Base-by-base conservation (phyloP, 1,140 invertebrate species). In the Apis cerana region DNA sequence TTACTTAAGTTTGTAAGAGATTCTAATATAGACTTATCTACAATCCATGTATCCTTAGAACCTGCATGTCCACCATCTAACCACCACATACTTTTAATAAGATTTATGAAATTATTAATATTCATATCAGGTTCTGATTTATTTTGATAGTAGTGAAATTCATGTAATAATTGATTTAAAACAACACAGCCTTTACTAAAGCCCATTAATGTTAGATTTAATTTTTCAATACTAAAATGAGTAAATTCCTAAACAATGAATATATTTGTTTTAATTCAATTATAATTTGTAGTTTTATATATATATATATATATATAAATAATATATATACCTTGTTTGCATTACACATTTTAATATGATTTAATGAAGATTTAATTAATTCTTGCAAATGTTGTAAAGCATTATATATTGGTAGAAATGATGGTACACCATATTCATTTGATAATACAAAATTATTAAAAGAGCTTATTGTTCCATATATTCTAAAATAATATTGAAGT, bases 151-250 rank as follows among this genome's bases (percentile, higher is more conserved):
- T 96, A 96, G 90, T 97, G 95, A 92, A 98, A 96, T 92, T 98
- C 97, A 91, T 97, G 97, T 56, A 98, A 95, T 85, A 98, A 95
- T 92, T 98, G 98, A 95, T 98, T 98, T 77, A 98, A 95, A 75
- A 98, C 97, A 65, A 98, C 97, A 94, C 97, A 98, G 62, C 98
- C 98, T 95, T 98, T 98, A 92, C 97, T 98, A 92, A 98, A 98
- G 2, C 97, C 98, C 84, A 98, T 95, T 77, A 98, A 91, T 69
- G 94, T 95, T 79, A 97, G 91, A 75, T 94, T 91, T 43, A 89
- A 89, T 70, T 93, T 90, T 77, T 95, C 93, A 50, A 96, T 90
- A 62, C 93, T 91, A 65, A 94, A 78, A 70, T 19, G 11, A 43
- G 12, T n/a, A 54, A 59, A 19, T 65, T 80, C 72, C 87, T 88